Base-by-base conservation (phyloP, 2,888 invertebrate genomes). In the Helobdella robusta region DNA sequence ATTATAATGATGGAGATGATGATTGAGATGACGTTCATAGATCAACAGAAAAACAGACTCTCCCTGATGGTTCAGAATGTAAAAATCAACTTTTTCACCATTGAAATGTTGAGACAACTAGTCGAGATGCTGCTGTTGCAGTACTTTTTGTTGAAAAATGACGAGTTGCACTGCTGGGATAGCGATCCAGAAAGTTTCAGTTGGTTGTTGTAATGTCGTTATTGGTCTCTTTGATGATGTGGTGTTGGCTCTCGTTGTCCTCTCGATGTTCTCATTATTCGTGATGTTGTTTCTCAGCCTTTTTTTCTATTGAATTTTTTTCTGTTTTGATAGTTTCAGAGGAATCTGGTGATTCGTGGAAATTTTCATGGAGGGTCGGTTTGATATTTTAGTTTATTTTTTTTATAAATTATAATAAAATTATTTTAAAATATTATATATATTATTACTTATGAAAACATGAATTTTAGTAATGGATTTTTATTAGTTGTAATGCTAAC, bases 311-410 rank as follows among this genome's bases (percentile, higher is more conserved):
- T 15, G 11, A 28, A 28, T 3, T n/a, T 60, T 11, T 60, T 63
- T 62, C 23, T 50, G 30, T 61, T 52, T n/a, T 62, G 1, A 25
- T 77, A 83, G 83, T 81, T 68, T 78, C 86, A 50, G 90, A 90
- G 74, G 91, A 91, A 78, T 85, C 86, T 15, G 91, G 91, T 0
- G 92, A 93, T 77, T 87, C 88, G n/a, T 92, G 91, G 89, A 92
- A 91, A 76, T 94, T 91, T 77, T 89, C 87, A 74, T 82, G 92
- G 68, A 84, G 89, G 83, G 89, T 89, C 79, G 81, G 83, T 81
- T 68, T 68, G 35, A 30, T 6, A 2, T 2, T 58, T 59, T 23
- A 2, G 3, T 61, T 30, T 44, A 46, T n/a, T n/a, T 46, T 46
- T 1, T 46, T 46, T 4, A 4, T 46, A 46, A 18, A n/a, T 46